These are phyloP conservation scores for Cygnus atratus DNA, from an alignment of 2,113 vertebrate genomes.

Conservation along the genomic window DNA sequence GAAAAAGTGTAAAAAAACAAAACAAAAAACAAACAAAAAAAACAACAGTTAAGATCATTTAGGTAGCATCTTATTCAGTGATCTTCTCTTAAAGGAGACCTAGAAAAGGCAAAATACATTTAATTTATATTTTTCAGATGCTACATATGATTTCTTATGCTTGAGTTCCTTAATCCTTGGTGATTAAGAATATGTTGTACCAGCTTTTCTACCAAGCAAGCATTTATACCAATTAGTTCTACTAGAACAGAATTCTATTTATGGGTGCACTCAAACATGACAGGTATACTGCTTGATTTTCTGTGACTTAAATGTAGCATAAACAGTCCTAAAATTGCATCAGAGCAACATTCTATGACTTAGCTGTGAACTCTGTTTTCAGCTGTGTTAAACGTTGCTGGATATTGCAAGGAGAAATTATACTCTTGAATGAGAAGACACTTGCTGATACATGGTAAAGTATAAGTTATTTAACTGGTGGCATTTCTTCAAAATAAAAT, in stretches of 20 bases:
- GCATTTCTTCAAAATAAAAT: background rate
- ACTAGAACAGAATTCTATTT: slow-evolving; percentile 39
- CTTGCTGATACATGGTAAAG: background rate
- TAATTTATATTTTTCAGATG: background rate
- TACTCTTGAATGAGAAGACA: background rate
- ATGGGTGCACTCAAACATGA: slow-evolving; percentile 8
- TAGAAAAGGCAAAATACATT: background rate
- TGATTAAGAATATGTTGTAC: slow-evolving; percentile 16
- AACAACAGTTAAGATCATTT: background rate
- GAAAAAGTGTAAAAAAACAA: background rate
- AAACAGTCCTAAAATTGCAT: slow-evolving; percentile 24
- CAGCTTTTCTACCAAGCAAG: slow-evolving; percentile 15
- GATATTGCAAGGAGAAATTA: background rate
- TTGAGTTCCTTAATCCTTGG: slow-evolving; percentile 9
- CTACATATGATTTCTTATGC: background rate
- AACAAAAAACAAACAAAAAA: too few relatives aligned
- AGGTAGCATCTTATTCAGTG: background rate
- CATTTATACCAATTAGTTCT: slow-evolving; percentile 41
- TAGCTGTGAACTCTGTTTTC: background rate
- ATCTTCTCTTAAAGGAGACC: background rate
- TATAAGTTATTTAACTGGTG: background rate
- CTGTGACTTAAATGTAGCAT: slow-evolving; percentile 5
- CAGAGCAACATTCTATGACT: background rate
- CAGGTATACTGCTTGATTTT: slow-evolving; percentile 35
- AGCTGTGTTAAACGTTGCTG: background rate